Evolutionary conservation across 2,888 invertebrate species (phyloP), one percentile per base, ranked within the genome.

Genomic region (Agrochola lota): DNA sequence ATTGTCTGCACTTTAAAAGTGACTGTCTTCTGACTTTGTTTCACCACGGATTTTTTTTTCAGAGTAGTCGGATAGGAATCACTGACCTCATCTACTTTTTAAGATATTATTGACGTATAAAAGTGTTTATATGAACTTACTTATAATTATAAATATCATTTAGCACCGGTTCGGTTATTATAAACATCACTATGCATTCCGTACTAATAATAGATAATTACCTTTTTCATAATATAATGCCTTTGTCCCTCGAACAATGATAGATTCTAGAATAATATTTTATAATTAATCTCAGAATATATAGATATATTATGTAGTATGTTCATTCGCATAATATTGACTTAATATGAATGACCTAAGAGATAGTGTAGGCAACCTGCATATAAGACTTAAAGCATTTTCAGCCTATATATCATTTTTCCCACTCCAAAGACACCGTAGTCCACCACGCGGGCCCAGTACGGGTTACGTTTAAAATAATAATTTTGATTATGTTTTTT

Each of bases 211-310:
- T 4, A 67, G 11, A 43, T 43, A 11, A 26, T 30, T 30, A 30
- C 30, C 26, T 26, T 20, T 20, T 46, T 2, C n/a, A 64, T 46
- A n/a, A 8, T n/a, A 35, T n/a, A 23, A 55, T 30, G 0, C 43
- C 55, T 46, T 64, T 35, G 75, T 52, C 11, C 6, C 20, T 15
- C 12, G 49, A 78, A 78, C 67, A 77, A 77, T 67, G 70, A 69
- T 15, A 12, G 8, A 0, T n/a, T 15, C 4, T 30, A 46, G 11
- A 43, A 46, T 64, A 76, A 77, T 55, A 76, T 46, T 77, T 43
- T 30, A 0, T 49, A 8, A 40, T 20, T 35, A 2, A 40, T 55
- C 11, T 26, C 8, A 11, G 30, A 17, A 71, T 46, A 49, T 26
- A 6, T 57, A 57, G 15, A 35, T 40, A 71, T 59, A 46, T 30